phyloP scores from a whole-genome alignment of 2,797 vertebrate genomes.

The Pipistrellus pipistrellus region DNA sequence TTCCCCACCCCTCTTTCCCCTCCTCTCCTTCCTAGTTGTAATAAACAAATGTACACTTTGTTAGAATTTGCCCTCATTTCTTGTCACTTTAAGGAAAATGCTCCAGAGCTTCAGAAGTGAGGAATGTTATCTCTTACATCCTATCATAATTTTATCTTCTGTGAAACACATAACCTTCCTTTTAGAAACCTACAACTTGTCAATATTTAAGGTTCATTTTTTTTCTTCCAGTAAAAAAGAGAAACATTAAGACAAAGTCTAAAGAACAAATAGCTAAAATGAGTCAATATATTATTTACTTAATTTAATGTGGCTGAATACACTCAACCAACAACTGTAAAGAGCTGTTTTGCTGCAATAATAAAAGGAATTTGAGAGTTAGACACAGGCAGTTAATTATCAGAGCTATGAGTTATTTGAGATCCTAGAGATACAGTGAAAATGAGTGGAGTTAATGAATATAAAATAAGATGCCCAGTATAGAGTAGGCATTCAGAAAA shows the following conservation, averaged over 20 bases:
- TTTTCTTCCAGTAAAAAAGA: not conserved
- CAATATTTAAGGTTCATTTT: not conserved
- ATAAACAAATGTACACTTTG: not conserved
- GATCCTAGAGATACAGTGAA: constrained; percentile 17
- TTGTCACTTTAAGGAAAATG: not conserved
- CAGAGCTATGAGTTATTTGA: constrained; percentile 63
- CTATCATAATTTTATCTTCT: constrained; percentile 33
- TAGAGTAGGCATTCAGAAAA: constrained; percentile 34
- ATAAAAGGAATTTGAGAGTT: constrained; percentile 56
- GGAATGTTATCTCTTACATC: not conserved
- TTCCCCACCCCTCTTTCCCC: not conserved
- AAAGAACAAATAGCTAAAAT: not conserved
- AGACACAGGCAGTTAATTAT: constrained; percentile 50
- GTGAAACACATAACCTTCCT: not conserved
- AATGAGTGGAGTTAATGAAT: constrained; percentile 67
- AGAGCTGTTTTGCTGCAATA: constrained; percentile 41
- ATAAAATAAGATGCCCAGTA: constrained; percentile 47
- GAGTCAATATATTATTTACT: constrained; percentile 12
- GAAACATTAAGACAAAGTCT: not conserved
- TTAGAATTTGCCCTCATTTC: not conserved
- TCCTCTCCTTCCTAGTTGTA: not conserved
- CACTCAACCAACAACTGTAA: not conserved
- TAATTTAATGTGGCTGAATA: constrained; percentile 42
- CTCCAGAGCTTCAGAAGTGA: not conserved
- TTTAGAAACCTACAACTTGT: constrained; percentile 3